A percentile compares a stretch with the other conserved stretches of the same genome.
Conservation (phyloP, 2,888 invertebrate species). For the Villa cingulata region DNA sequence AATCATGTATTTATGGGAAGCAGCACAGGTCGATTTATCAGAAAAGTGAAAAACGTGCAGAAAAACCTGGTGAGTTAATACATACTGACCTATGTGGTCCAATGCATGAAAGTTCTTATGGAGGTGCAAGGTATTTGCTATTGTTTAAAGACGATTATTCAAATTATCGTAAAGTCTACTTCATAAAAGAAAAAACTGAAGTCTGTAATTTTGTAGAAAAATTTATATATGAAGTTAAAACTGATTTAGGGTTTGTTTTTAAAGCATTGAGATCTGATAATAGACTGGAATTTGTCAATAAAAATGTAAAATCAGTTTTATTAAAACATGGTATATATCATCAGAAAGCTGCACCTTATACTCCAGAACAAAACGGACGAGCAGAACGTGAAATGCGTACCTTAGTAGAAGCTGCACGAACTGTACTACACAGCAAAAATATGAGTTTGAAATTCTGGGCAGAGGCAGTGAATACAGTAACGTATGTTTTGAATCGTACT, state of each 20-base stretch:
- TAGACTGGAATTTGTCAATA: slow-evolving; percentile 19
- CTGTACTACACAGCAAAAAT: slow-evolving; percentile 15
- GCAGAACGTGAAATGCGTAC: slow-evolving; percentile 26
- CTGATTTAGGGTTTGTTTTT: slow-evolving; percentile 14
- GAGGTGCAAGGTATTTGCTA: too few species aligned
- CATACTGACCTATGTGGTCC: too few species aligned
- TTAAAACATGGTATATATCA: slow-evolving; percentile 17
- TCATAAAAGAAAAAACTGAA: too few species aligned
- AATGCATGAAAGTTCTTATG: too few species aligned
- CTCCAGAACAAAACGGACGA: slow-evolving; percentile 28
- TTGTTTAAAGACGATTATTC: too few species aligned
- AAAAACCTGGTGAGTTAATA: too few species aligned
- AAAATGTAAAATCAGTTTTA: slow-evolving; percentile 16
- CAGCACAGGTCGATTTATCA: too few species aligned
- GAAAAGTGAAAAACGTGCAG: too few species aligned
- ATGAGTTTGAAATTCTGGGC: slow-evolving; percentile 17
- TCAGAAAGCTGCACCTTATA: slow-evolving; percentile 20
- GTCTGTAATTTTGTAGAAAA: too few species aligned
- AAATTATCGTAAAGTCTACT: too few species aligned
- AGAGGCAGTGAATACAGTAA: slow-evolving; percentile 18
- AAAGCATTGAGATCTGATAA: slow-evolving; percentile 20
- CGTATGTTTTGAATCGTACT: slow-evolving; percentile 15
- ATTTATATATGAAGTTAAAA: too few species aligned
- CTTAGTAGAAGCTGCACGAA: slow-evolving; percentile 23
- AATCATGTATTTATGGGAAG: too few species aligned